phyloP scores from a whole-genome alignment of 2,888 invertebrate species.

The Venusia cambrica region DNA sequence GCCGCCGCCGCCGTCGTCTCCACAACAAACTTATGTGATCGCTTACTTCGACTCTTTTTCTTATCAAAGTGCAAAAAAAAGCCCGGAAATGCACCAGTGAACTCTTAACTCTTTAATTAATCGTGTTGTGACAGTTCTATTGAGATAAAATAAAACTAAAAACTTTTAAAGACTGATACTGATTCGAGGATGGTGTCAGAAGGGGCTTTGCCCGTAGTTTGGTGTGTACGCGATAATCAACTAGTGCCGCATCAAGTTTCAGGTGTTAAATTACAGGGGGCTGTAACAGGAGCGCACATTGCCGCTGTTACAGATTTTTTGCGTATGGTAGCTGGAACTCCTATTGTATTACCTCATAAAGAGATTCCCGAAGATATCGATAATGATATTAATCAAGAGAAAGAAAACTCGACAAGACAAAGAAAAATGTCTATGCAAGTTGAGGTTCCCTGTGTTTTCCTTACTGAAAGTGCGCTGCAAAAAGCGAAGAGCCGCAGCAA shows the following conservation, averaged over 20 bases:
- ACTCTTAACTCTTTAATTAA: conserved; percentile 25
- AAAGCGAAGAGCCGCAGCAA: conserved; percentile 71
- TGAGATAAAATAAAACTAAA: conserved; percentile 26
- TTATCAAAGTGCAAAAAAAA: conserved; percentile 58
- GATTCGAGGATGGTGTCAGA: conserved; percentile 82
- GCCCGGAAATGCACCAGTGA: conserved; percentile 64
- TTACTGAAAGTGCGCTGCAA: conserved; percentile 71
- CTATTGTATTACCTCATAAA: conserved; percentile 79
- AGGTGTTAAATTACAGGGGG: conserved; percentile 84
- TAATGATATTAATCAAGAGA: conserved; percentile 69
- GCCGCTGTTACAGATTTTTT: conserved; percentile 84
- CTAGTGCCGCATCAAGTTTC: conserved; percentile 85
- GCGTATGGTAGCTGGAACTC: conserved; percentile 83
- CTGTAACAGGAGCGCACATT: conserved; percentile 84
- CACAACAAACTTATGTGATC: conserved; percentile 59
- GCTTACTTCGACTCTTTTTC: conserved; percentile 54
- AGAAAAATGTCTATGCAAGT: conserved; percentile 79
- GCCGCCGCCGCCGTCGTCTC: conserved; percentile 61
- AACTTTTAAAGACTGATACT: conserved; percentile 36
- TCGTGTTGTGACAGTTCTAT: conserved; percentile 35
- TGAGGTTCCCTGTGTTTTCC: conserved; percentile 77
- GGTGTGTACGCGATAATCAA: conserved; percentile 85
- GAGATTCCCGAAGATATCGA: conserved; percentile 63
- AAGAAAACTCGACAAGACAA: conserved; percentile 62
- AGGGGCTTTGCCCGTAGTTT: conserved; percentile 83